Conservation (phyloP, 2,113 vertebrate genomes). For the Equus przewalskii region DNA sequence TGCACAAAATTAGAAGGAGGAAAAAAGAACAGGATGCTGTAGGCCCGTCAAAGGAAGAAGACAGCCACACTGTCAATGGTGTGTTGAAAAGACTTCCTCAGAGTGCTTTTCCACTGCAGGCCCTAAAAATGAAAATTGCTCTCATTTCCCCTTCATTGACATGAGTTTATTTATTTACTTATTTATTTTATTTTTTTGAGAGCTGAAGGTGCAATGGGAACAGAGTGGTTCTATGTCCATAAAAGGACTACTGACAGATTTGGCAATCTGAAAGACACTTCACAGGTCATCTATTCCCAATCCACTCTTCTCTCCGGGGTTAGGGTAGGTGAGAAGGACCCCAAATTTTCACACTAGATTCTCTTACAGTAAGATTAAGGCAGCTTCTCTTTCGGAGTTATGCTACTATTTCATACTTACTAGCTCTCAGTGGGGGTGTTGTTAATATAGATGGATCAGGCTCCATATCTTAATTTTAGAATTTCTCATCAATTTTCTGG, state of each 20-base stretch:
- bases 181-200: not conserved
- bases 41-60: not conserved
- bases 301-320: not conserved
- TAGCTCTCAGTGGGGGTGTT: not conserved
- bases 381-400: not conserved
- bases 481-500: conserved; percentile 38
- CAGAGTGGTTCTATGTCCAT: not conserved
- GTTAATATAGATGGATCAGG: not conserved
- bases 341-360: not conserved
- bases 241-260: not conserved
- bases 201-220: not conserved
- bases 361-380: not conserved
- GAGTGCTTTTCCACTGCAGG: not conserved
- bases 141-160: not conserved
- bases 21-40: conserved; percentile 9
- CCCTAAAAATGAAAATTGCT: not conserved
- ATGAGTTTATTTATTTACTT: not conserved
- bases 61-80: not conserved
- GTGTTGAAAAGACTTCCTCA: not conserved
- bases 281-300: not conserved
- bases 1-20: conserved; percentile 63
- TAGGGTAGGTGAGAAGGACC: not conserved
- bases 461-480: not conserved
- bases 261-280: not conserved
- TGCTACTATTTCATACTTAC: not conserved